Conservation (phyloP, 2,888 invertebrate species). For the Macaria notata region DNA sequence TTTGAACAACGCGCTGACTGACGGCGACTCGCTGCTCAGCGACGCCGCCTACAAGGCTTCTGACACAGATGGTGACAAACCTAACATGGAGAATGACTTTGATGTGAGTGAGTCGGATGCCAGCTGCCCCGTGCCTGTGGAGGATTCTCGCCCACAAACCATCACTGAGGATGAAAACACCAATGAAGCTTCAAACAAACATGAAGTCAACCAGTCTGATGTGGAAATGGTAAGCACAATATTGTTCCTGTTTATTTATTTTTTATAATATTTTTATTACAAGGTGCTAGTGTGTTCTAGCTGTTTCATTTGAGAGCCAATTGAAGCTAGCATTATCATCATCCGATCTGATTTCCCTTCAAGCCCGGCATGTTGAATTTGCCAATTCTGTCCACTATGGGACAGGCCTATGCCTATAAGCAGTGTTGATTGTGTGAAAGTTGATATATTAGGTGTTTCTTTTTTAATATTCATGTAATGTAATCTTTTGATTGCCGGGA, state of each 20-base stretch:
- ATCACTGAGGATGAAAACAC: constrained; percentile 39
- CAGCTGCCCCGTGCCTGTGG: constrained; percentile 40
- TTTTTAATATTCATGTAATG: too few relatives aligned
- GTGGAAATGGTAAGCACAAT: constrained; percentile 11
- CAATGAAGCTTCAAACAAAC: constrained; percentile 20
- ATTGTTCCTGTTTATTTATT: not conserved
- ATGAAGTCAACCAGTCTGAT: constrained; percentile 8
- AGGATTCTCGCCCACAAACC: constrained; percentile 26
- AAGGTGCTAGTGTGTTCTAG: too few relatives aligned
- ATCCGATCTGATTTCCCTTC: too few relatives aligned
- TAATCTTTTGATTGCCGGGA: too few relatives aligned
- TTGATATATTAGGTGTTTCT: too few relatives aligned
- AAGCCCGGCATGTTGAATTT: too few relatives aligned
- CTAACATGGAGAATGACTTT: constrained; percentile 48
- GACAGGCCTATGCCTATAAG: too few relatives aligned
- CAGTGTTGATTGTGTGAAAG: too few relatives aligned
- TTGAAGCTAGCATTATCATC: too few relatives aligned
- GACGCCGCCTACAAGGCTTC: constrained; percentile 56
- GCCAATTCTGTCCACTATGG: too few relatives aligned
- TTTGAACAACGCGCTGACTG: constrained; percentile 63
- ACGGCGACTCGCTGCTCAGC: constrained; percentile 67
- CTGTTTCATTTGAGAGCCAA: too few relatives aligned
- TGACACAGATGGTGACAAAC: constrained; percentile 60
- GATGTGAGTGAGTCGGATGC: constrained; percentile 45
- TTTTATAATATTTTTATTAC: too few relatives aligned